Evolutionary conservation across 2,888 invertebrate genomes (phyloP).

Genomic region (Minunthozetes semirufus): DNA sequence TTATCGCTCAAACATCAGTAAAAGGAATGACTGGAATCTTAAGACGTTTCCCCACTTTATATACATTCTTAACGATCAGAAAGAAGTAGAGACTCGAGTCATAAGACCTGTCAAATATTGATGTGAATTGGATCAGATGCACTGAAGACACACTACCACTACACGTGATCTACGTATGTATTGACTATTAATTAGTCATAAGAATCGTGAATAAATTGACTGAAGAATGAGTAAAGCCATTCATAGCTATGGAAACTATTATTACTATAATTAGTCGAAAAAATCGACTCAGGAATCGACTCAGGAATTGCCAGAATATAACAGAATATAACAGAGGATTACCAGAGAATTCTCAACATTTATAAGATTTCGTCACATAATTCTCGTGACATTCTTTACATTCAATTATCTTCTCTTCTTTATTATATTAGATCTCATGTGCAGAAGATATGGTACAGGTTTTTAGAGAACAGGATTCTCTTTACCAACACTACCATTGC

Average conservation of each 20-base stretch:
- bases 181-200: conserved; percentile 9
- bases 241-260: conserved; percentile 25
- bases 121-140: conserved; percentile 3
- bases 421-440: too few species aligned
- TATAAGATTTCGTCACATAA: too few species aligned
- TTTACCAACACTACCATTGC: too few species aligned
- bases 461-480: too few species aligned
- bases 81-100: neutral
- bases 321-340: neutral
- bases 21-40: neutral
- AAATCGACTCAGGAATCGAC: neutral
- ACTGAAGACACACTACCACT: neutral
- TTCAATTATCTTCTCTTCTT: too few species aligned
- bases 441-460: too few species aligned
- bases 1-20: neutral
- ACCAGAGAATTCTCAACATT: neutral
- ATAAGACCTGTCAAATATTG: neutral
- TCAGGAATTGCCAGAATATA: neutral
- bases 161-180: conserved; percentile 6
- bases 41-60: neutral
- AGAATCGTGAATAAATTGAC: neutral
- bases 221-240: neutral
- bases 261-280: conserved; percentile 1
- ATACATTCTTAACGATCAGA: neutral
- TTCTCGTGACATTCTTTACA: too few species aligned